Conservation (phyloP, 2,888 invertebrate species). For the Acronicta aceris region DNA sequence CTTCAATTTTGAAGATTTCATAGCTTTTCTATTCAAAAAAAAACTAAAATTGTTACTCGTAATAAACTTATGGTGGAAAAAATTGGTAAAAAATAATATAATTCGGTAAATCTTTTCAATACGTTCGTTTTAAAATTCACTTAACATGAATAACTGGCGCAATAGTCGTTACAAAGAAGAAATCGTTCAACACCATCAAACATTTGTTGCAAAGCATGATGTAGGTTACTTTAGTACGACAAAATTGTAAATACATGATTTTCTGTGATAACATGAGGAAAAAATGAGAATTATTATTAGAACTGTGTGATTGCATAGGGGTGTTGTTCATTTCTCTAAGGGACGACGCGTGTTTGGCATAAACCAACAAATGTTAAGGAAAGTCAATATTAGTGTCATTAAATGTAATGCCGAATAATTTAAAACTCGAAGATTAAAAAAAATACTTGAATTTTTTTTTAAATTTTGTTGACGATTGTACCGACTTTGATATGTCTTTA, state of each 20-base stretch:
- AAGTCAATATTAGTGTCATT: slow-evolving; percentile 14
- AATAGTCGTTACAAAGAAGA: slow-evolving; percentile 68
- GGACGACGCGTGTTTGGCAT: slow-evolving; percentile 75
- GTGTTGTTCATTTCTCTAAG: slow-evolving; percentile 82
- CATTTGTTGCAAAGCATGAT: slow-evolving; percentile 82
- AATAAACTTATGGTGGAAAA: background rate
- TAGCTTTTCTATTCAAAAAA: background rate
- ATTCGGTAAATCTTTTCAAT: slow-evolving; percentile 25
- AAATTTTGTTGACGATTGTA: slow-evolving; percentile 34
- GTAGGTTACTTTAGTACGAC: slow-evolving; percentile 86
- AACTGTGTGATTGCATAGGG: slow-evolving; percentile 88
- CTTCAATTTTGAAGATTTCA: background rate
- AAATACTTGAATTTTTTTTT: too few relatives aligned
- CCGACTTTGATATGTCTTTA: too few relatives aligned
- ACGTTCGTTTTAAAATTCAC: slow-evolving; percentile 20
- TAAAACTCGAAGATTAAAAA: too few relatives aligned
- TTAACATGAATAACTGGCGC: slow-evolving; percentile 24
- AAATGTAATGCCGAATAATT: slow-evolving; percentile 25
- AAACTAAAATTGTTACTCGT: background rate
- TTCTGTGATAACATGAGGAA: slow-evolving; percentile 89
- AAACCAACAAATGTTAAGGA: slow-evolving; percentile 45
- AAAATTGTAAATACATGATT: slow-evolving; percentile 90
- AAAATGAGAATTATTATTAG: slow-evolving; percentile 85
- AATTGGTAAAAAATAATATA: slow-evolving; percentile 11
- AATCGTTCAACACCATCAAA: slow-evolving; percentile 74